Evolutionary conservation across 2,113 vertebrate species (phyloP).

Genomic region (Anser cygnoides): DNA sequence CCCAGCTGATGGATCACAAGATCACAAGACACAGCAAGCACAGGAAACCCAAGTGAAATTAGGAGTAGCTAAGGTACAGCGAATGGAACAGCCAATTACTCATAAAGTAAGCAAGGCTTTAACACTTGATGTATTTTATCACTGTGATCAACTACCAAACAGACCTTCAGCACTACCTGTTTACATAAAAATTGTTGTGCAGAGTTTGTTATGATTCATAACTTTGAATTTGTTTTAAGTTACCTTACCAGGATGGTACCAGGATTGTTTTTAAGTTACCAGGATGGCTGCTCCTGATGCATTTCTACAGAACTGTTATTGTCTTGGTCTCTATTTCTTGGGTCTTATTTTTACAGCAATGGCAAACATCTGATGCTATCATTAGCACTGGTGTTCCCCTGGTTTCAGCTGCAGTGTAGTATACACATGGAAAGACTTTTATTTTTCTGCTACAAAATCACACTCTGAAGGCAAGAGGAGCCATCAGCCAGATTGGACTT

Average conservation of each 20-base stretch:
- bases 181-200: not conserved
- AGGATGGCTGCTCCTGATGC: not conserved
- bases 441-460: not conserved
- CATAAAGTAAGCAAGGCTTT: not conserved
- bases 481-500: not conserved
- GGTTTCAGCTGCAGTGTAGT: not conserved
- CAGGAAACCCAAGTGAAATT: not conserved
- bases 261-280: not conserved
- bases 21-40: not conserved
- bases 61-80: not conserved
- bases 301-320: not conserved
- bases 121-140: not conserved
- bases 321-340: not conserved
- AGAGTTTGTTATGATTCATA: not conserved
- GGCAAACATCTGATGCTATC: not conserved
- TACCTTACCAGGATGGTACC: not conserved
- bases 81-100: not conserved
- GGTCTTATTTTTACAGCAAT: not conserved
- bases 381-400: not conserved
- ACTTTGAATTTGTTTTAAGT: not conserved
- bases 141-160: not conserved
- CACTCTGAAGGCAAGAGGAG: not conserved
- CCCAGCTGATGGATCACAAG: not conserved
- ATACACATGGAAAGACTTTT: not conserved
- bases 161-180: not conserved